phyloP scores from a whole-genome alignment of 2,888 invertebrate genomes.

The Seira musarum region DNA sequence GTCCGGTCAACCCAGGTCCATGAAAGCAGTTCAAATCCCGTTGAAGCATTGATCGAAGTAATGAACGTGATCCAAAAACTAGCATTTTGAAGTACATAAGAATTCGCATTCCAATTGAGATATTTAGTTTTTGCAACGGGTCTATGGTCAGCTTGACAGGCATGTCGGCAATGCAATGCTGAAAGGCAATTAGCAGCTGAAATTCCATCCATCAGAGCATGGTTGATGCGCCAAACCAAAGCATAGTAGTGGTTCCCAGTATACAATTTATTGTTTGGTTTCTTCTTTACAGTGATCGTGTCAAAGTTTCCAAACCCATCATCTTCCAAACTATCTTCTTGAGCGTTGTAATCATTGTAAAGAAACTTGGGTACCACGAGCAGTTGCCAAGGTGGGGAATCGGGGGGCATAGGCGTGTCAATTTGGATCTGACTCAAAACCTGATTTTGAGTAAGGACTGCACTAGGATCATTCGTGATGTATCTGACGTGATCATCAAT shows the following conservation, averaged over 20 bases:
- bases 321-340: slow-evolving; percentile 39
- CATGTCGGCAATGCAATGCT: slow-evolving; percentile 48
- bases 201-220: slow-evolving; percentile 62
- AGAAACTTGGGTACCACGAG: slow-evolving; percentile 61
- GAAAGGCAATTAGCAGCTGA: slow-evolving; percentile 56
- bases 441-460: slow-evolving; percentile 52
- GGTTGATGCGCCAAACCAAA: slow-evolving; percentile 51
- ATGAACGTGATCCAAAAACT: slow-evolving; percentile 48
- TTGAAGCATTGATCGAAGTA: slow-evolving; percentile 54
- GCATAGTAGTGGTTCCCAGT: slow-evolving; percentile 57
- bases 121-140: slow-evolving; percentile 34
- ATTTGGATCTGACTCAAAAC: slow-evolving; percentile 58
- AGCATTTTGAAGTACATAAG: slow-evolving; percentile 46
- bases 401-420: slow-evolving; percentile 53
- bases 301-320: slow-evolving; percentile 55
- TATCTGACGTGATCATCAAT: slow-evolving; percentile 58
- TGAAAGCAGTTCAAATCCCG: slow-evolving; percentile 63
- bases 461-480: slow-evolving; percentile 51
- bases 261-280: slow-evolving; percentile 36
- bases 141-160: slow-evolving; percentile 53
- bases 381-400: slow-evolving; percentile 63
- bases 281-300: slow-evolving; percentile 51
- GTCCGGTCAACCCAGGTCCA: slow-evolving; percentile 57
- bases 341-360: slow-evolving; percentile 29
- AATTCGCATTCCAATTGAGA: slow-evolving; percentile 21